Evolutionary conservation across 2,113 vertebrate genomes (phyloP), one percentile per base, ranked within the genome.

Genomic region (Notarius lentiginosus): DNA sequence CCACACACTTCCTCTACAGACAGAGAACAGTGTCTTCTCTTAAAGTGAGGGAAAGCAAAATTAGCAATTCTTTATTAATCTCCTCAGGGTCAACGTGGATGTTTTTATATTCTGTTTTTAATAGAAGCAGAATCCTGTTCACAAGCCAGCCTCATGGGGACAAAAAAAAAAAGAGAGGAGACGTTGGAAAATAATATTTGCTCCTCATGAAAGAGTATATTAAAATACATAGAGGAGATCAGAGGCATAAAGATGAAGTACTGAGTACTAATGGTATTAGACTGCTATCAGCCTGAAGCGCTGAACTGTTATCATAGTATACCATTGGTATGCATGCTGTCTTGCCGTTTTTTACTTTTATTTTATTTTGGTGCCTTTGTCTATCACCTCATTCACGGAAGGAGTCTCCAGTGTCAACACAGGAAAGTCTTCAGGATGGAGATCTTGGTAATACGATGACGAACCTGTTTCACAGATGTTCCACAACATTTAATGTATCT

Each of bases 1-100:
- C 79, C 79, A 81, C 79, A 81, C 79, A 81, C 55, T 34, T 81
- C 56, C 79, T 60, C 27, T 81, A 56, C 79, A 61, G 27, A 81
- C 27, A 47, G 79, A 81, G 20, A 81, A 81, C 17, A 81, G 17
- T 30, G 61, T 41, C 56, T 81, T 81, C 56, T 61, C 18, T 22
- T 61, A 81, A 60, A 81, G 56, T 22, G 79, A 81, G n/a, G 30
- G 27, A 20, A 60, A 60, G 55, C 55, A 12, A 80, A 60, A 81
- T 81, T 61, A 61, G 30, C 30, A 7, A 61, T 81, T 41, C 56
- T 22, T 81, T 81, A 61, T 81, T 61, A 41, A 61, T 61, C 56
- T 81, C 79, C 79, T 81, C 79, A 81, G 79, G 79, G 79, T 81
- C 79, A 41, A 34, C 41, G 27, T 81, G 56, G 17, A 61, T 47